Base-by-base conservation (phyloP, 1,140 invertebrate species). In the Hypsibius dujardini region DNA sequence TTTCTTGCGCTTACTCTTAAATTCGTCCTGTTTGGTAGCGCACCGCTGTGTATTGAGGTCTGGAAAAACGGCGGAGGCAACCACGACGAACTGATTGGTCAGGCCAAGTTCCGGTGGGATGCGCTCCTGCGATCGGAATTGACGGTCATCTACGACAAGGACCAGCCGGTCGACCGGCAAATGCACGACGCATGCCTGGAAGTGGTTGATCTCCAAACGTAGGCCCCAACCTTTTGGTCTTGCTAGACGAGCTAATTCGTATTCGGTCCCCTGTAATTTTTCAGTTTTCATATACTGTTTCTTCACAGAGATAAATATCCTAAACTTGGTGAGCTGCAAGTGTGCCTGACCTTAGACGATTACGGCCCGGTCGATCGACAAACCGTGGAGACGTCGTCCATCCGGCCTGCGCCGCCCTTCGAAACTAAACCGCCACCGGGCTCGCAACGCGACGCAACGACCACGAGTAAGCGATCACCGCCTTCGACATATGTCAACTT, bases 131-230 rank as follows among this genome's bases (percentile, higher is more conserved):
- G 62, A 7, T 12, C 62, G 3, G 62, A 67, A 7, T 3, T 42
- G 3, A 67, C 62, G 3, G 45, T 42, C 3, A 3, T 67, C 3
- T 67, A 67, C 42, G 62, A 67, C 3, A 67, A 67, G 3, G 62
- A 67, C 3, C 12, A 67, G 45, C 62, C 62, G 3, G 12, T 14
- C 42, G 3, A 3, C 3, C 62, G 62, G 7, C 62, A 42, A 12
- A 3, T 42, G 42, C 45, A 14, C 62, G 62, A 67, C 7, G 42
- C 62, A 3, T 3, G 3, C 3, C 62, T 67, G 7, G 62, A 67
- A 67, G 62, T 67, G 7, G 45, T 67, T 3, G 62, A 67, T 67
- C 42, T 67, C 7, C 62, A 67, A 67, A 14, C 62, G 62, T 67
- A 67, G 3, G 62, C 45, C 42, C n/a, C n/a, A n/a, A n/a, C n/a